Evolutionary conservation across 2,888 invertebrate species (phyloP), one percentile per base, ranked within the genome.

Genomic region (Machimus atricapillus): DNA sequence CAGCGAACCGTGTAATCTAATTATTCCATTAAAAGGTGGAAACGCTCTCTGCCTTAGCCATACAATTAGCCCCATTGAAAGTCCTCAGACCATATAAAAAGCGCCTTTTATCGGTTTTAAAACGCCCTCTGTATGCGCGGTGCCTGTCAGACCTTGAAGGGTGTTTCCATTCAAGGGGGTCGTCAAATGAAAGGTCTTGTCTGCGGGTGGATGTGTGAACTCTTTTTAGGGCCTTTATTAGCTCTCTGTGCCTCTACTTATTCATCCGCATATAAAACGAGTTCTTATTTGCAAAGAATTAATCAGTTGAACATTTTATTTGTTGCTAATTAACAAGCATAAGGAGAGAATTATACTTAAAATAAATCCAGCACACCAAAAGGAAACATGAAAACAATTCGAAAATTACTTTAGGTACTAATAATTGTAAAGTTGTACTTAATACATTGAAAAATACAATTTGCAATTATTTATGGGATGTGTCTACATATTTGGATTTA

Each of bases 21-120:
- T 86, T 86, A 86, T 86, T 86, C 37, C 56, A 86, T 86, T 86
- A 77, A 56, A 77, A 43, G 46, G 76, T 85, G 73, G 73, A 83
- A 66, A 12, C 23, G n/a, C 40, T 66, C 27, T 23, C 66, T 27
- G 66, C 27, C 66, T 27, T 23, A 27, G 27, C 66, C 27, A 12
- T 66, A 27, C 66, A 66, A 66, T 66, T 66, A 66, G 66, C 66
- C 23, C 66, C 66, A 66, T 66, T 66, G 66, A 66, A 27, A 66
- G 23, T 27, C 66, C 23, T 66, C 66, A 66, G 66, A 66, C 66
- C 66, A 66, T 66, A 66, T 66, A 66, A 66, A 66, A 66, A 66
- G 66, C 66, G 66, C 27, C 66, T 66, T 66, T 66, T 66, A 27
- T 66, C 66, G 66, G 66, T 66, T 66, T 66, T 66, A 66, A 66